phyloP scores from a whole-genome alignment of 2,113 vertebrate genomes.

The Hucho hucho region DNA sequence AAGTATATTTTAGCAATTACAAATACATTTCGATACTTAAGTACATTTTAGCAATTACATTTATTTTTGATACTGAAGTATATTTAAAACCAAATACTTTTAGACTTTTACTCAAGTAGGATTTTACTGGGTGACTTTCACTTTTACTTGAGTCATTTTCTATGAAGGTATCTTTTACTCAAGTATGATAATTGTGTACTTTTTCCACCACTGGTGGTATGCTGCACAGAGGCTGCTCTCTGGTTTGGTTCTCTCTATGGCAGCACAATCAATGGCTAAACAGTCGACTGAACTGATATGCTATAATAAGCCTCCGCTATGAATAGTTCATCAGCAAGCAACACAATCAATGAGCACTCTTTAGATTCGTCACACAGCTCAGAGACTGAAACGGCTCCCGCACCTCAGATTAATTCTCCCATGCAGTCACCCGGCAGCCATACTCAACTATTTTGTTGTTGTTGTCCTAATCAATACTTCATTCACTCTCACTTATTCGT shows the following conservation, averaged over 20 bases:
- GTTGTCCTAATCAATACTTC: slow-evolving; percentile 54
- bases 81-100: too few species aligned
- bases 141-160: too few species aligned
- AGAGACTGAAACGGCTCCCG: not conserved
- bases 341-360: slow-evolving; percentile 52
- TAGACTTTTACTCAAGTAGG: too few species aligned
- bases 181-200: too few species aligned
- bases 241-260: slow-evolving; percentile 30
- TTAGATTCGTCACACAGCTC: slow-evolving; percentile 35
- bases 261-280: slow-evolving; percentile 49
- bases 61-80: too few species aligned
- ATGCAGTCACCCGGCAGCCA: not conserved
- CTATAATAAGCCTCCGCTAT: slow-evolving; percentile 51
- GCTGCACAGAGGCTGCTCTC: slow-evolving; percentile 18
- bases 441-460: not conserved
- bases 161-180: too few species aligned
- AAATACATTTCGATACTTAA: too few species aligned
- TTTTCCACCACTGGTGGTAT: too few species aligned
- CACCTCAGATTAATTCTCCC: slow-evolving; percentile 20
- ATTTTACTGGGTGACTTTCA: too few species aligned
- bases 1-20: too few species aligned
- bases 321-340: slow-evolving; percentile 53
- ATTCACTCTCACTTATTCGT: slow-evolving; percentile 25
- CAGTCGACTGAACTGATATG: slow-evolving; percentile 54
- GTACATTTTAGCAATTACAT: too few species aligned